Conservation (phyloP, 2,797 vertebrate genomes). For the Parambassis ranga region DNA sequence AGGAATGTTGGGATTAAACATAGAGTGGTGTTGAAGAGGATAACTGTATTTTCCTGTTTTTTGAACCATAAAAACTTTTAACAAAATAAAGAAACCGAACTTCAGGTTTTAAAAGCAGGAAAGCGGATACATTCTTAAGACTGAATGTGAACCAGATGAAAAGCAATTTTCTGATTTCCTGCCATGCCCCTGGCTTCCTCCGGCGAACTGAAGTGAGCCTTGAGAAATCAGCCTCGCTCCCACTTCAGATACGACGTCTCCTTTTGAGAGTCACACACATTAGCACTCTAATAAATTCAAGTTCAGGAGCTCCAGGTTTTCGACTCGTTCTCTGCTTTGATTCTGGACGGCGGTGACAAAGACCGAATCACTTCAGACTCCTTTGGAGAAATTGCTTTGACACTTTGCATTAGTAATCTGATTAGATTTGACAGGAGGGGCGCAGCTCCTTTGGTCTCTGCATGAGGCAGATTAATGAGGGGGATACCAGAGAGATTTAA, state of each 20-base stretch:
- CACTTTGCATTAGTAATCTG: conserved; percentile 38
- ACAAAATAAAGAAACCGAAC: neutral
- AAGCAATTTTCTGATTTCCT: neutral
- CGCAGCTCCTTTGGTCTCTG: conserved; percentile 17
- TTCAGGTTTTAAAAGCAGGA: neutral
- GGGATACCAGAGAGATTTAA: neutral
- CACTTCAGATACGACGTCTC: conserved; percentile 20
- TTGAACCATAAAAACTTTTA: too few species aligned
- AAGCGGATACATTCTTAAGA: neutral
- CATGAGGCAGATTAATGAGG: conserved; percentile 48
- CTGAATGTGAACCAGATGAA: neutral
- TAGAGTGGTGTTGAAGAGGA: too few species aligned
- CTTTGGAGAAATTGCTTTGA: conserved; percentile 38
- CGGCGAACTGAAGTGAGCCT: neutral
- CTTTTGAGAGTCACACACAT: conserved; percentile 16
- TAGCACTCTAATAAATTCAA: conserved; percentile 24
- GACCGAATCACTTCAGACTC: conserved; percentile 19
- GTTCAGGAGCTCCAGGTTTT: conserved; percentile 7
- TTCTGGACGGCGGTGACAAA: conserved; percentile 22
- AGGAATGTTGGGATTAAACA: too few species aligned
- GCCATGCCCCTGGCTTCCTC: neutral
- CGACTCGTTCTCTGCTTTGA: conserved; percentile 22
- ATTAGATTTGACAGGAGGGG: conserved; percentile 24
- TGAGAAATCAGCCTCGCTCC: conserved; percentile 21
- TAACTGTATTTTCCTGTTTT: too few species aligned